A percentile compares a stretch with the other conserved stretches of the same genome.
phyloP scores from a whole-genome alignment of 2,797 vertebrate species.

The Epinephelus coioides region DNA sequence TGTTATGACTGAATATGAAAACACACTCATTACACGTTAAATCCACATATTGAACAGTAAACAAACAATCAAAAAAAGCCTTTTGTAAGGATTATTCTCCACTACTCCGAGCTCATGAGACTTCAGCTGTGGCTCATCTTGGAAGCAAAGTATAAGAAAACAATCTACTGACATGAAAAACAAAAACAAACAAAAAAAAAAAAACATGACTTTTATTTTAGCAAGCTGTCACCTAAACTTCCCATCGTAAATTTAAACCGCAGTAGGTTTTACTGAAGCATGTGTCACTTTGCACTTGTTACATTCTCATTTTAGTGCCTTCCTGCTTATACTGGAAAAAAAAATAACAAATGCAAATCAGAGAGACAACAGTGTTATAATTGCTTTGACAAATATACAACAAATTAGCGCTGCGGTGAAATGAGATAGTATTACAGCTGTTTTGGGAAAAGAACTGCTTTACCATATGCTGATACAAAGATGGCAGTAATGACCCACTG shows the following conservation, averaged over 20 bases:
- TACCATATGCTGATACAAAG: conserved; percentile 41
- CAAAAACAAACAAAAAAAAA: background rate
- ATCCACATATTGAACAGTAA: background rate
- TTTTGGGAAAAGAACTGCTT: conserved; percentile 16
- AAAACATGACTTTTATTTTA: conserved; percentile 5
- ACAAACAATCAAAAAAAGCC: background rate
- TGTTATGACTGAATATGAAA: background rate
- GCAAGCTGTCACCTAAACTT: background rate
- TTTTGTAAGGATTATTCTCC: background rate
- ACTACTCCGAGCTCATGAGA: background rate
- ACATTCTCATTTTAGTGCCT: background rate
- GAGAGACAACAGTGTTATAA: conserved; percentile 57
- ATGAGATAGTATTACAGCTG: conserved; percentile 23
- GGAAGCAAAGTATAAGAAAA: background rate
- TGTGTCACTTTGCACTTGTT: conserved; percentile 41
- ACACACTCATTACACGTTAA: background rate
- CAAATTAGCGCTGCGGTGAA: conserved; percentile 28
- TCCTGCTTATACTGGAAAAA: conserved; percentile 34
- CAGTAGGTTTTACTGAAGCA: conserved; percentile 36
- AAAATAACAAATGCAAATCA: conserved; percentile 49
- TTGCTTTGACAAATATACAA: conserved; percentile 48
- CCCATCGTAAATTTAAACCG: background rate
- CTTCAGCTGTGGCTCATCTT: background rate
- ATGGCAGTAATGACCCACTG: conserved; percentile 23
- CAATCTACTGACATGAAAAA: background rate